phyloP scores from a whole-genome alignment of 2,797 vertebrate species.

The Eremophila alpestris region DNA sequence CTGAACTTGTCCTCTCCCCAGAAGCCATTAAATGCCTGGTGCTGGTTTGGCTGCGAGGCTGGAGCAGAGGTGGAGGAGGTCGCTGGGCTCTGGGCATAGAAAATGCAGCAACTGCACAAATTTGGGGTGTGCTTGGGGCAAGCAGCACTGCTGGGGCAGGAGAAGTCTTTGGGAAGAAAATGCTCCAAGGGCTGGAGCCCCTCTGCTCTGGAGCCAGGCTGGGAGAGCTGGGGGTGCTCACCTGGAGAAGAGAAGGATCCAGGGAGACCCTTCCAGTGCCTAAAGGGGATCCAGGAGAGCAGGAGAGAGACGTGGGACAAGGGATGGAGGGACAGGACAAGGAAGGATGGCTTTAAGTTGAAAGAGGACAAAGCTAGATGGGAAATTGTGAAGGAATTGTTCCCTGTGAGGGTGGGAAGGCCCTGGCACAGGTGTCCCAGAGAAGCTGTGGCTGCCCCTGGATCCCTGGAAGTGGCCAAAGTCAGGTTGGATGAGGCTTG shows the following conservation, averaged over 20 bases:
- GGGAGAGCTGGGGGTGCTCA: not conserved
- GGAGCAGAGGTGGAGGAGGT: rapidly evolving
- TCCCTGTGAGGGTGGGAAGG: rapidly evolving
- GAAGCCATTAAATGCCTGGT: not conserved
- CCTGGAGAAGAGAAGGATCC: not conserved
- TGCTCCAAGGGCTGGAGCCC: rapidly evolving
- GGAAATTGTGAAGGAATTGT: rapidly evolving
- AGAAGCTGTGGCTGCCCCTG: not conserved
- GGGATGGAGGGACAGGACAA: not conserved
- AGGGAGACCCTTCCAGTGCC: rapidly evolving
- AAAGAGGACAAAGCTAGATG: rapidly evolving
- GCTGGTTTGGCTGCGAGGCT: not conserved
- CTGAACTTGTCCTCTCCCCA: not conserved
- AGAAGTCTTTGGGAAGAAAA: not conserved
- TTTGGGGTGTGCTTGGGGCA: not conserved
- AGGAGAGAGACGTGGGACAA: not conserved
- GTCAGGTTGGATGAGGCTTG: rapidly evolving
- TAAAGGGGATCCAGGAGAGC: not conserved
- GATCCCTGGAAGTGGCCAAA: not conserved
- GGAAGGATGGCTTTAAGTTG: no score
- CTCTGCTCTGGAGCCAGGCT: not conserved
- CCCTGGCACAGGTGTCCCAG: not conserved
- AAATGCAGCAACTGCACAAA: not conserved
- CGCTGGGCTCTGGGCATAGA: not conserved
- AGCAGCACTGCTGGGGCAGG: not conserved